Percentiles rank a stretch among this genome's conserved stretches.
phyloP scores from a whole-genome alignment of 2,113 vertebrate species.

The Ancistrus triradiatus region DNA sequence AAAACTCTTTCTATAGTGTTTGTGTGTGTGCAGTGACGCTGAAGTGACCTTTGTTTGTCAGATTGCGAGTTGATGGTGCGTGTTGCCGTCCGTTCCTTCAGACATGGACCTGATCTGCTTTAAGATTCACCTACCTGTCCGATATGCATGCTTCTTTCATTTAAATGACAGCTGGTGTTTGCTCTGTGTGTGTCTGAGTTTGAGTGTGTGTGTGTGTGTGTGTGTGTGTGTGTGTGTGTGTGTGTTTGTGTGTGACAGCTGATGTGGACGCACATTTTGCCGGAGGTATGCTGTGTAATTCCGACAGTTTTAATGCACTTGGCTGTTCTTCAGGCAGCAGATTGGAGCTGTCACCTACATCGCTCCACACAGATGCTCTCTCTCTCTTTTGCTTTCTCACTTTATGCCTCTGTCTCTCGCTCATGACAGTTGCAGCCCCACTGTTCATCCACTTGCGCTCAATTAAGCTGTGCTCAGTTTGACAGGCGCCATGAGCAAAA shows the following conservation, averaged over 20 bases:
- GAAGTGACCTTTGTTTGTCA: background rate
- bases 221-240: constrained; percentile 18
- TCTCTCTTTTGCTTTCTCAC: constrained; percentile 56
- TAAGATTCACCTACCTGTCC: background rate
- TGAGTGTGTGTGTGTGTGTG: too few species aligned
- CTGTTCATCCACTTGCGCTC: constrained; percentile 68
- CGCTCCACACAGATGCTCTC: constrained; percentile 66
- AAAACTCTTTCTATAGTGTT: background rate
- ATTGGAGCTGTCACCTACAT: constrained; percentile 64
- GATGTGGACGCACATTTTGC: constrained; percentile 59
- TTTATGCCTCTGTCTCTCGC: constrained; percentile 53
- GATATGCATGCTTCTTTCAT: background rate
- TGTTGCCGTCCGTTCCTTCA: background rate
- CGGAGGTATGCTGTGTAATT: constrained; percentile 64
- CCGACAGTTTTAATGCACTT: constrained; percentile 49
- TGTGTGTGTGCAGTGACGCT: background rate
- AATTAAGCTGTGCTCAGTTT: constrained; percentile 74
- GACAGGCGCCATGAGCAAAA: constrained; percentile 70
- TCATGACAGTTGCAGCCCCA: constrained; percentile 65
- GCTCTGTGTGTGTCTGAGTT: constrained; percentile 9
- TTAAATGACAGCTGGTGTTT: constrained; percentile 12
- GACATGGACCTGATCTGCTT: background rate
- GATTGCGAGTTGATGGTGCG: background rate
- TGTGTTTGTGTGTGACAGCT: constrained; percentile 58
- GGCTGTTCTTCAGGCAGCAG: constrained; percentile 66